Base-by-base conservation (phyloP, 2,888 invertebrate species). In the Nymphalis polychloros region DNA sequence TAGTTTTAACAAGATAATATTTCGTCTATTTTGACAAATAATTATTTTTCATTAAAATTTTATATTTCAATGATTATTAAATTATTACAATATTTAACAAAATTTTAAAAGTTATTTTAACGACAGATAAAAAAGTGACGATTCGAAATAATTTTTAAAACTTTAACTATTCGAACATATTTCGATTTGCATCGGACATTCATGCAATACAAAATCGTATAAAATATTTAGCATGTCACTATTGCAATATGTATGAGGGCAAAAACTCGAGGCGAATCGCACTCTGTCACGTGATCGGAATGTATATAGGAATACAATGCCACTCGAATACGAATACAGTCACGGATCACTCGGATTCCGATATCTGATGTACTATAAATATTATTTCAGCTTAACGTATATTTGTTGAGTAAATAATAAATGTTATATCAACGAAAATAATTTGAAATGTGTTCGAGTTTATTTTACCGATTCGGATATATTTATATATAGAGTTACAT, bases 241-340 rank as follows among this genome's bases (percentile, higher is more conserved):
- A 65, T 50, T 71, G 65, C 69, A 71, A 71, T 60, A 71, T 69
- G 71, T 65, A 69, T 64, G 71, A 52, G 60, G 48, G 47, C 52
- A 66, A 59, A 68, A 70, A 64, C 67, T 59, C 46, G 68, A 59
- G 64, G 52, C 71, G 62, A 50, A 63, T 65, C 68, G 55, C 50
- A 53, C 59, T 52, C 53, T 31, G 53, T 48, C 61, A 63, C 71
- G 71, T 71, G 71, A 63, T 35, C 27, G 23, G 68, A 53, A 68
- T 68, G 23, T 49, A 46, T 59, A 65, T 41, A 41, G 35, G 65
- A 68, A 68, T 68, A 66, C 49, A 63, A 59, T 59, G 48, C n/a
- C n/a, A 31, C 31, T n/a, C 60, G 64, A 59, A 63, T 68, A 63
- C 59, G 63, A 68, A 68, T 55, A 63, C 48, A 46, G 59, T 59